Evolutionary conservation across 1,140 invertebrate species (phyloP).

Genomic region (Trichogramma pretiosum): DNA sequence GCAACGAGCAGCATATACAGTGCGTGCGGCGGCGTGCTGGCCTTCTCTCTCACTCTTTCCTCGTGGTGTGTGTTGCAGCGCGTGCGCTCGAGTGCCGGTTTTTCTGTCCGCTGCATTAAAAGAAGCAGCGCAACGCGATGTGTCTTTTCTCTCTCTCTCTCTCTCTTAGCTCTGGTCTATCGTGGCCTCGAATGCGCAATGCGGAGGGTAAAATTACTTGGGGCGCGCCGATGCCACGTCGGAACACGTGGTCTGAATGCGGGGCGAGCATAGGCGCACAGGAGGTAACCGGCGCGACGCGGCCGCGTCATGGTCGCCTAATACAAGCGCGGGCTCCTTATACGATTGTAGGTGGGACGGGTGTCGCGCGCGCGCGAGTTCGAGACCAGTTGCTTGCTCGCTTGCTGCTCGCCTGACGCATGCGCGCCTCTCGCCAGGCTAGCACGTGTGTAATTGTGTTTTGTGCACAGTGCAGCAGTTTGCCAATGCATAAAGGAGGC

Average conservation of each 20-base stretch:
- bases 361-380: conserved; percentile 22
- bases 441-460: too few relatives aligned
- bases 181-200: too few relatives aligned
- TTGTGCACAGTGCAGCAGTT: too few relatives aligned
- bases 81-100: background rate
- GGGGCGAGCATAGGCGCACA: conserved; percentile 22
- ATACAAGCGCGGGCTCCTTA: conserved; percentile 45
- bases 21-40: too few relatives aligned
- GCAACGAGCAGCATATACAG: too few relatives aligned
- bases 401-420: conserved; percentile 3
- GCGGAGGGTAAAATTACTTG: too few relatives aligned
- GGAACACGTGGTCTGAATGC: conserved; percentile 35
- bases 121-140: too few relatives aligned
- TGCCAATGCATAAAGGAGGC: too few relatives aligned
- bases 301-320: conserved; percentile 26
- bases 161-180: too few relatives aligned
- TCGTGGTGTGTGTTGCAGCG: background rate
- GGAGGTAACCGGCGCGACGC: conserved; percentile 13
- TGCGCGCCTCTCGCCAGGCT: conserved; percentile 1
- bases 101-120: too few relatives aligned
- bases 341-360: conserved; percentile 40
- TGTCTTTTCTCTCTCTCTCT: too few relatives aligned
- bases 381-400: background rate
- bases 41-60: too few relatives aligned
- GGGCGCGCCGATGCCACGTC: conserved; percentile 31